Base-by-base conservation (phyloP, 2,797 vertebrate species). In the Melanotaenia trifasciata region DNA sequence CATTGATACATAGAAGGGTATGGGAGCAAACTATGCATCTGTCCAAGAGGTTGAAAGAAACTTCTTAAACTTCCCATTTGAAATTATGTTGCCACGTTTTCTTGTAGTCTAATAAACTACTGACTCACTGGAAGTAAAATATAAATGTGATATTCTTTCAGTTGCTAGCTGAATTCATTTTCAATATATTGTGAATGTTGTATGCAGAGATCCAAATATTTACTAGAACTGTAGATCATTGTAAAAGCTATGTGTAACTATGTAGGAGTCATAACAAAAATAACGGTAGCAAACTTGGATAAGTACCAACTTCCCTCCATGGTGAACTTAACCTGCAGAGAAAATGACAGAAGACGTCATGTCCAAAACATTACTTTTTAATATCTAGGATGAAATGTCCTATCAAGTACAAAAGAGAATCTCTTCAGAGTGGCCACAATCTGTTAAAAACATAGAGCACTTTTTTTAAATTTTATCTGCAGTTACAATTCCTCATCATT, bases 321-420 rank as follows among this genome's bases (percentile, higher is more conserved):
- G n/a, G 50, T 26, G 50, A 26, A 28, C 30, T 22, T 33, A n/a
- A 58, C 30, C 36, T 66, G 30, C 53, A 53, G 36, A 62, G 32
- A 33, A 40, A 51, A 78, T 84, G 68, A 95, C 93, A 93, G 92
- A 94, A 58, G 82, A 81, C 89, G 92, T 83, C 89, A 92, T 94
- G 94, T 96, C 95, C 95, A 96, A 95, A 96, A 96, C 95, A 94
- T 96, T 93, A 95, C 93, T 97, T 98, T 98, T 98, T 98, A 97
- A 97, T 96, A 92, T 95, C 94, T 95, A 94, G 90, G 90, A 94
- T 96, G 96, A 96, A 95, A 95, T 93, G 93, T 96, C 95, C 95
- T 95, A 93, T 96, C 92, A 95, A 91, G 96, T 98, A 97, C 96
- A 98, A 97, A 98, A 96, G 94, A 94, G 90, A 90, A 94, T 94